Evolutionary conservation across 1,140 invertebrate species (phyloP), one percentile per base, ranked within the genome.

Genomic region (Goniozus legneri): DNA sequence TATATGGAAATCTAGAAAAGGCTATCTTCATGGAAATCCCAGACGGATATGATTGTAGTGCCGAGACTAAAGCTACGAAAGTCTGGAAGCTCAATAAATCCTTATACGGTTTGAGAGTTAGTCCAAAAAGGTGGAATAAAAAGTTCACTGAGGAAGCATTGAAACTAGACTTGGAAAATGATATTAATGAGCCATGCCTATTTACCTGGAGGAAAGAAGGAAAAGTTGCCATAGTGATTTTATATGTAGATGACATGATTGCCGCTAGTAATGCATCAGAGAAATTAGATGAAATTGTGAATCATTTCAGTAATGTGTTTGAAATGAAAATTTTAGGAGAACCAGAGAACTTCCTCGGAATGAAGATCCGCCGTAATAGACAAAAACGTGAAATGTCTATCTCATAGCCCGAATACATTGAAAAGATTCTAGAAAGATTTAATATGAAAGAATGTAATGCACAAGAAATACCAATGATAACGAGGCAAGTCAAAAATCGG

Each of bases 371-470:
- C 3, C 39, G 31, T 19, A 30, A 45, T 21, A 34, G 30, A 40
- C 32, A 47, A n/a, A 39, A 32, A 39, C 24, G 10, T 6, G 24
- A 27, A 10, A 6, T 27, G 10, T 6, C 10, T 10, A 27, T 27
- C 10, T 27, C 24, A 27, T 10, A 27, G 24, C 8, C 32, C 3
- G 8, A 33, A 14, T n/a, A n/a, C 14, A 35, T 44, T n/a, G 32
- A 33, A 13, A 14, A 61, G 40, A 44, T 64, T n/a, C n/a, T 57
- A 22, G 21, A 50, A 33, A 50, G 40, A 34, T 66, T 62, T 45
- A 44, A 56, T 13, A 58, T 66, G 57, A 32, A 12, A 31, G 43
- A 69, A 16, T 64, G 63, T 53, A 58, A 58, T 30, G 20, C 51
- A 42, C 19, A 39, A 35, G 43, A 44, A 24, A 60, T 55, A 19